A percentile compares a stretch with the other conserved stretches of the same genome.
These are phyloP conservation scores for Drosophila mulleri DNA, from an alignment of 2,888 invertebrate genomes.

Conservation along the genomic window DNA sequence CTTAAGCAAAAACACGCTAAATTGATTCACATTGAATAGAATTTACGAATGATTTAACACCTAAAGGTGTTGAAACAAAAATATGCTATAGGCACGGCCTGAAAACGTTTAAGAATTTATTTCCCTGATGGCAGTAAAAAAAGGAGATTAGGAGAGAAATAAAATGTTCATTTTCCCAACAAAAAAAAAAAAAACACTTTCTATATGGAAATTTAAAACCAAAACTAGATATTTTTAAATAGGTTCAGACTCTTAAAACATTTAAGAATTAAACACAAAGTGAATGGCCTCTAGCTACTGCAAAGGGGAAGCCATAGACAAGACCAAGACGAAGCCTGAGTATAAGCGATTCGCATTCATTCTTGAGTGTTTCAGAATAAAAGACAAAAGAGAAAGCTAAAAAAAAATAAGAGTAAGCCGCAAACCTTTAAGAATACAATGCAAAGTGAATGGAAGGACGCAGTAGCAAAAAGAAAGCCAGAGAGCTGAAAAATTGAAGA, in stretches of 20 bases:
- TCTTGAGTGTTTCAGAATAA: not conserved
- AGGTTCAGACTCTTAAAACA: not conserved
- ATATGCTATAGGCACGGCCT: not conserved
- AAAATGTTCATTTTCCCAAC: not conserved
- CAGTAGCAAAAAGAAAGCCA: not conserved
- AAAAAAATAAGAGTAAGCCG: not conserved
- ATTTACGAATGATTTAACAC: slow-evolving; percentile 1
- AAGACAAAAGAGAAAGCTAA: not conserved
- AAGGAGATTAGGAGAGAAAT: not conserved
- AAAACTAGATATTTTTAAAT: not conserved
- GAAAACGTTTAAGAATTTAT: slow-evolving; percentile 26
- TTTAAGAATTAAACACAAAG: not conserved
- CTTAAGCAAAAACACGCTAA: not conserved
- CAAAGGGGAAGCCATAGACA: not conserved
- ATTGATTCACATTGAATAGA: not conserved
- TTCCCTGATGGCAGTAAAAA: too few species aligned
- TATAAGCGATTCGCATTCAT: not conserved
- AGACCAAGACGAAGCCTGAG: not conserved
- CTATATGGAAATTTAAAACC: not conserved
- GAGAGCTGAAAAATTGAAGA: not conserved
- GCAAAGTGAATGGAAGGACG: not conserved
- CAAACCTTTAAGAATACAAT: not conserved
- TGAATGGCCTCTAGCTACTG: not conserved
- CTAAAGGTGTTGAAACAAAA: not conserved
- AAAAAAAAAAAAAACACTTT: not conserved